These are phyloP conservation scores for Protaetia brevitarsis DNA, from an alignment of 1,140 invertebrate genomes.

Conservation along the genomic window DNA sequence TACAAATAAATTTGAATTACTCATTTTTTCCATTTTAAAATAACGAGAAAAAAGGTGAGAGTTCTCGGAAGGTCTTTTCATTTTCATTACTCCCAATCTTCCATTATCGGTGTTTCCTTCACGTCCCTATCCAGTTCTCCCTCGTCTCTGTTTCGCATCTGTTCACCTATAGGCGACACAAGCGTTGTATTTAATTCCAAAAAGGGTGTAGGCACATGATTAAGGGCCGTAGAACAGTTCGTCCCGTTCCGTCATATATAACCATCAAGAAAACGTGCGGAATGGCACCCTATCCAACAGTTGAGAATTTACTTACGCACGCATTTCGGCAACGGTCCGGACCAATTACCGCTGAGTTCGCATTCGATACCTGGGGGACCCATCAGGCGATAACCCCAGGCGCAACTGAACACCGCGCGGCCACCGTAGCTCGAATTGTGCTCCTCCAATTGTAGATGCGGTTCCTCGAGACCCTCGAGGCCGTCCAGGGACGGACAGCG, in stretches of 20 bases:
- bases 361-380: slow-evolving; percentile 74
- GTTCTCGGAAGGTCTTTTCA: no score
- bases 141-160: neutral
- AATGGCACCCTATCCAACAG: neutral
- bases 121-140: neutral
- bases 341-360: slow-evolving; percentile 74
- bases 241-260: neutral
- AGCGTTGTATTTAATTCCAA: neutral
- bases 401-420: slow-evolving; percentile 74
- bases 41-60: neutral
- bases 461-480: slow-evolving; percentile 53
- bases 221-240: neutral
- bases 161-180: neutral
- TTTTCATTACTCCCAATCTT: no score
- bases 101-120: no score
- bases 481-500: slow-evolving; percentile 64
- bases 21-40: no score
- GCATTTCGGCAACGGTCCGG: slow-evolving; percentile 69
- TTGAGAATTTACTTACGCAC: slow-evolving; percentile 54
- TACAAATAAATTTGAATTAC: no score
- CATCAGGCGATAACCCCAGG: slow-evolving; percentile 73
- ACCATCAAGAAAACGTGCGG: neutral
- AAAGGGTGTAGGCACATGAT: neutral
- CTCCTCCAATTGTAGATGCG: slow-evolving; percentile 56
- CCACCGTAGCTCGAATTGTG: slow-evolving; percentile 65